A percentile compares a stretch with the other conserved stretches of the same genome.
phyloP scores from a whole-genome alignment of 2,888 invertebrate species.

The Lochmaea capreae region DNA sequence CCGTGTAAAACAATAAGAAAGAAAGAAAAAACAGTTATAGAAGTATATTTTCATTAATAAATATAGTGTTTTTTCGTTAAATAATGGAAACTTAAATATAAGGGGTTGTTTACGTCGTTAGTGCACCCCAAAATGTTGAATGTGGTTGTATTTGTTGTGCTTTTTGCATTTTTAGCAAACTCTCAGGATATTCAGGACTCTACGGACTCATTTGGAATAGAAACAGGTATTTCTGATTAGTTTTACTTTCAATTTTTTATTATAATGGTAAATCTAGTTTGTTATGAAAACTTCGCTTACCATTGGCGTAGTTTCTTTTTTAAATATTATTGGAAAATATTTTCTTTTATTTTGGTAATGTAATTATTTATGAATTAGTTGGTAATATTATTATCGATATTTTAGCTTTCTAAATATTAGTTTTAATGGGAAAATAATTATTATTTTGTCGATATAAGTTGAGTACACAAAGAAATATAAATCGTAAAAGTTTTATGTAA shows the following conservation, averaged over 20 bases:
- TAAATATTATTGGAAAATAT: too few species aligned
- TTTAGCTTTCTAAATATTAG: too few species aligned
- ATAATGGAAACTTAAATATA: slow-evolving; percentile 15
- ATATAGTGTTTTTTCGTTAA: slow-evolving; percentile 8
- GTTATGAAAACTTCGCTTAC: background rate
- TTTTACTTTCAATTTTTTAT: background rate
- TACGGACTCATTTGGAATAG: slow-evolving; percentile 18
- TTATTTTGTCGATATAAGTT: too few species aligned
- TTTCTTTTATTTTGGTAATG: too few species aligned
- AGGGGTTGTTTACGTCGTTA: background rate
- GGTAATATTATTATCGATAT: too few species aligned
- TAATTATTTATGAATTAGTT: too few species aligned
- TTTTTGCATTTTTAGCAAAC: slow-evolving; percentile 16
- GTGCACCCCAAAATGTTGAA: slow-evolving; percentile 14
- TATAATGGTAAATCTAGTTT: background rate
- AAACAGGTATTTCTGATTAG: slow-evolving; percentile 19
- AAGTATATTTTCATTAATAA: slow-evolving; percentile 7
- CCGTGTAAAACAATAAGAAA: slow-evolving; percentile 1
- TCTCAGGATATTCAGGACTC: slow-evolving; percentile 9
- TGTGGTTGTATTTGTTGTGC: slow-evolving; percentile 19
- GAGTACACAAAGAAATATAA: too few species aligned
- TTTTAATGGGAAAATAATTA: too few species aligned
- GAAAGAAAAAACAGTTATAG: background rate
- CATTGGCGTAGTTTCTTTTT: background rate
- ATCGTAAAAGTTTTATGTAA: too few species aligned